Conservation (phyloP, 1,140 invertebrate genomes). For the Coenobita brevimanus region DNA sequence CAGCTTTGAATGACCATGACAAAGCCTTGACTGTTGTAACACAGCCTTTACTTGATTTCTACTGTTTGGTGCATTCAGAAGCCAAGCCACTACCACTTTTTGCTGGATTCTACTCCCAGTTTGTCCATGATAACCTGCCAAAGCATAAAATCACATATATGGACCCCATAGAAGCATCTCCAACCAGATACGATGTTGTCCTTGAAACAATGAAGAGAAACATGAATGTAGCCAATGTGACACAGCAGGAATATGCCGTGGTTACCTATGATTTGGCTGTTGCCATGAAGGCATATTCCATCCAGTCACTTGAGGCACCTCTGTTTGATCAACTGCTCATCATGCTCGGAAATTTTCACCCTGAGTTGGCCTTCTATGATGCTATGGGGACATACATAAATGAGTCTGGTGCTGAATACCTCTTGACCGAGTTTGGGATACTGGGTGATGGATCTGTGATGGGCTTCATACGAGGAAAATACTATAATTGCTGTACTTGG, state of each 20-base stretch:
- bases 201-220: slow-evolving; percentile 5
- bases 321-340: background rate
- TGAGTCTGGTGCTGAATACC: background rate
- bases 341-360: background rate
- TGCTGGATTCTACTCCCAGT: too few relatives aligned
- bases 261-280: background rate
- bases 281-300: background rate
- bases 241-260: background rate
- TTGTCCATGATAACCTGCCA: too few relatives aligned
- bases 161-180: background rate
- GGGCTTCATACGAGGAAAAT: background rate
- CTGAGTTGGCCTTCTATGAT: slow-evolving; percentile 17
- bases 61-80: too few relatives aligned
- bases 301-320: background rate
- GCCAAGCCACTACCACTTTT: too few relatives aligned
- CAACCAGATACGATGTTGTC: slow-evolving; percentile 7
- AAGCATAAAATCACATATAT: background rate
- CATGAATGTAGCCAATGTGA: background rate
- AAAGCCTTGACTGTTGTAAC: too few relatives aligned
- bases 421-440: background rate
- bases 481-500: background rate
- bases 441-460: background rate
- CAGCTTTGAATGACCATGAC: too few relatives aligned
- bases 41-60: too few relatives aligned
- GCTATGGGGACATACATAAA: slow-evolving; percentile 13